A percentile compares a stretch with the other conserved stretches of the same genome.
phyloP scores from a whole-genome alignment of 1,140 invertebrate genomes.

The Zaprionus ghesquierei region DNA sequence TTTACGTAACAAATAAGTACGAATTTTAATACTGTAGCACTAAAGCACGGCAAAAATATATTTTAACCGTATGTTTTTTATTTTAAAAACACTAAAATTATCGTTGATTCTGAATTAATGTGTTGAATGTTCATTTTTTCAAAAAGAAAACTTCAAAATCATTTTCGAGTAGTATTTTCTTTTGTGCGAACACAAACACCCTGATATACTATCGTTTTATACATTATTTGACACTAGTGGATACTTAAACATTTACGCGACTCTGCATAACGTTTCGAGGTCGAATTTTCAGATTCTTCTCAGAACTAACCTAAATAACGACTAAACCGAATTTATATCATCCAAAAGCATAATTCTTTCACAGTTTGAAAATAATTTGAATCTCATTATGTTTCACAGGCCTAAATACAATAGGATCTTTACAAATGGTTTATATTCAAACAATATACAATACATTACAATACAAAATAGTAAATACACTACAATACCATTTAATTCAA shows the following conservation, averaged over 20 bases:
- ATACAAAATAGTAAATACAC: slow-evolving; percentile 11
- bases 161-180: slow-evolving; percentile 5
- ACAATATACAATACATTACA: slow-evolving; percentile 6
- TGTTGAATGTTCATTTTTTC: slow-evolving; percentile 26
- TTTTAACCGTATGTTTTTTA: background rate
- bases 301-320: slow-evolving; percentile 40
- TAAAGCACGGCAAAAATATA: background rate
- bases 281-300: background rate
- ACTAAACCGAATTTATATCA: slow-evolving; percentile 71
- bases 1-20: slow-evolving; percentile 38
- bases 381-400: slow-evolving; percentile 3
- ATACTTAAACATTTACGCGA: background rate
- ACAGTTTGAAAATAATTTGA: slow-evolving; percentile 13
- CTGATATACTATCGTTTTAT: background rate
- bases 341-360: slow-evolving; percentile 16
- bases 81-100: background rate
- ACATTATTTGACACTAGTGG: background rate
- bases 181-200: slow-evolving; percentile 4
- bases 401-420: slow-evolving; percentile 44
- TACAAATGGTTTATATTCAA: slow-evolving; percentile 32
- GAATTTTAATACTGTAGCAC: slow-evolving; percentile 5
- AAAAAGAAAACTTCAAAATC: background rate
- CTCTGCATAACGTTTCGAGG: background rate
- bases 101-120: background rate
- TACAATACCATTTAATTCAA: slow-evolving; percentile 5